Base-by-base conservation (phyloP, 2,888 invertebrate genomes). In the Capitulum mitella region DNA sequence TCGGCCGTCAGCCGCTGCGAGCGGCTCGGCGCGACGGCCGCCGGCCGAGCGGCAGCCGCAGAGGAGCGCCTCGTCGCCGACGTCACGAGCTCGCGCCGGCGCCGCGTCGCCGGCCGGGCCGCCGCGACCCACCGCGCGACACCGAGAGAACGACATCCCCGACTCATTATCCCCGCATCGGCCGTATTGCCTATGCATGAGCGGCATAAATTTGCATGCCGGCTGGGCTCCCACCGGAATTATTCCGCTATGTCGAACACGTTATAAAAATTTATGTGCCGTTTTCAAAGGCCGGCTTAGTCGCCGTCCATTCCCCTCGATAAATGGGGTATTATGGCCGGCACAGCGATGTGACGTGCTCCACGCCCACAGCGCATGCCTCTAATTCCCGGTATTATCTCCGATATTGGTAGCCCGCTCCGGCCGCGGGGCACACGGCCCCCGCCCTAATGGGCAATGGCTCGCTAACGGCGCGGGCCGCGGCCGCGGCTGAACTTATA, bases 201-300 rank as follows among this genome's bases (percentile, higher is more conserved):
- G 64, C 64, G 64, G 64, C 10, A 19, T 34, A 34, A 34, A 64
- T 64, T 64, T 64, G 64, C 64, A 64, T 64, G 32, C 32, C 64
- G 64, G 19, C 32, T 16, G 1, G 64, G 16, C 34, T n/a, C 64
- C 29, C 19, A 29, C 64, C 34, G 34, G 19, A 16, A 64, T 64
- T 64, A 64, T 64, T 32, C 64, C 34, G 34, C 32, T 14, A 34
- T 64, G 64, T 64, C 64, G 64, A 32, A 19, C 64, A 29, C 34
- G 32, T 32, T 64, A 34, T 34, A 32, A 34, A 34, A 64, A 64
- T 64, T 64, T 64, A 64, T 64, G 64, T 64, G 19, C 19, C 64
- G 64, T 29, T 29, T 64, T 34, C 34, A 34, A 34, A 64, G 64
- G 64, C 32, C 34, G 64, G 34, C 64, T 64, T 14, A 64, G 34